Percentiles rank a stretch among this genome's conserved stretches.
Evolutionary conservation across 2,113 vertebrate species (phyloP).

Genomic region (Mystacornis crossleyi): DNA sequence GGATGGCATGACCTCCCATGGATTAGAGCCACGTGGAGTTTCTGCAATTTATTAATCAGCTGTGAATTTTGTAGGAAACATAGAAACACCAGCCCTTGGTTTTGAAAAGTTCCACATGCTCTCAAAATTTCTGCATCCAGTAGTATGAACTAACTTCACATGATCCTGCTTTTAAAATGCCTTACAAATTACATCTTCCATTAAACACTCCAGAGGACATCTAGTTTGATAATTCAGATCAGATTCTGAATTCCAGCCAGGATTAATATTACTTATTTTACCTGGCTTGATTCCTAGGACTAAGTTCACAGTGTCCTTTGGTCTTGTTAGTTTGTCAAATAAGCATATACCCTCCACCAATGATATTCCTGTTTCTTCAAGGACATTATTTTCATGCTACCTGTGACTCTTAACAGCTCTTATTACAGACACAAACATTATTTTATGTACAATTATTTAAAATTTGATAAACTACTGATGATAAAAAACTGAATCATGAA

Average conservation of each 20-base stretch:
- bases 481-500: neutral
- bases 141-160: neutral
- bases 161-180: neutral
- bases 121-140: neutral
- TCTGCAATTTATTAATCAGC: neutral
- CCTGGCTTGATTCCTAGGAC: constrained; percentile 32
- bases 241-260: constrained; percentile 11
- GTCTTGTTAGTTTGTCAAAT: constrained; percentile 2
- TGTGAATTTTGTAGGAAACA: neutral
- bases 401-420: neutral
- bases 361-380: neutral
- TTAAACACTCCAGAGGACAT: neutral
- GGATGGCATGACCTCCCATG: neutral
- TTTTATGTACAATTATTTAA: neutral
- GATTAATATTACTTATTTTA: constrained; percentile 19
- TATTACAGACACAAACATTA: neutral
- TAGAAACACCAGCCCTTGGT: neutral
- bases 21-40: neutral
- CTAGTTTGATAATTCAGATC: neutral
- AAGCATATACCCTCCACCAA: neutral
- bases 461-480: neutral
- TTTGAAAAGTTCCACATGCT: neutral
- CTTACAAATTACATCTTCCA: neutral
- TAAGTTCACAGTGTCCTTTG: neutral
- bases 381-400: neutral